These are phyloP conservation scores for Xiphophorus maculatus DNA, from an alignment of 2,113 vertebrate genomes.

Conservation along the genomic window DNA sequence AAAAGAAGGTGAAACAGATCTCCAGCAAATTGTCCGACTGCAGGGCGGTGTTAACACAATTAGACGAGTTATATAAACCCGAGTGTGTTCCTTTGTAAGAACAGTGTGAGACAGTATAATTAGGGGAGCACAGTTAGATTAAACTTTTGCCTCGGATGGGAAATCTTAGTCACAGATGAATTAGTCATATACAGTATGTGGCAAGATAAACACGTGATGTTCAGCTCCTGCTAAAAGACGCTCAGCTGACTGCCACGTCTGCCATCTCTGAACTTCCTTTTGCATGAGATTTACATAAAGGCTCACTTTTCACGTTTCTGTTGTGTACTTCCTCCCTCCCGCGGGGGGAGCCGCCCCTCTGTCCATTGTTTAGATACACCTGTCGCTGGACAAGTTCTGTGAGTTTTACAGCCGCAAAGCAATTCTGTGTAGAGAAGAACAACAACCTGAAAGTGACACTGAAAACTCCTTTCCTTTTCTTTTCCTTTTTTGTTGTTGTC, in stretches of 20 bases:
- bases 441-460: not conserved
- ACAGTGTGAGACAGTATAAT: not conserved
- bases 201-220: not conserved
- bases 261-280: conserved; percentile 22
- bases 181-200: not conserved
- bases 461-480: conserved; percentile 10
- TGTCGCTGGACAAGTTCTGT: conserved; percentile 66
- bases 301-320: conserved; percentile 36
- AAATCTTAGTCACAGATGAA: not conserved
- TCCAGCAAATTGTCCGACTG: conserved; percentile 28
- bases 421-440: conserved; percentile 20
- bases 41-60: conserved; percentile 18
- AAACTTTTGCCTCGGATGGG: not conserved
- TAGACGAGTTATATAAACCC: not conserved
- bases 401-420: conserved; percentile 16
- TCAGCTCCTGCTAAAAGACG: not conserved
- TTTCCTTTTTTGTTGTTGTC: not conserved
- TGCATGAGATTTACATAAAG: conserved; percentile 41
- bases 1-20: conserved; percentile 53
- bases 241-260: conserved; percentile 9
- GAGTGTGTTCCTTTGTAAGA: no score
- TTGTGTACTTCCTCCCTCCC: not conserved
- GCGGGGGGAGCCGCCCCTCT: conserved; percentile 25
- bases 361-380: conserved; percentile 59
- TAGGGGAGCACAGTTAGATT: not conserved